phyloP scores from a whole-genome alignment of 2,113 vertebrate species.

The Tretioscincus oriximinensis region DNA sequence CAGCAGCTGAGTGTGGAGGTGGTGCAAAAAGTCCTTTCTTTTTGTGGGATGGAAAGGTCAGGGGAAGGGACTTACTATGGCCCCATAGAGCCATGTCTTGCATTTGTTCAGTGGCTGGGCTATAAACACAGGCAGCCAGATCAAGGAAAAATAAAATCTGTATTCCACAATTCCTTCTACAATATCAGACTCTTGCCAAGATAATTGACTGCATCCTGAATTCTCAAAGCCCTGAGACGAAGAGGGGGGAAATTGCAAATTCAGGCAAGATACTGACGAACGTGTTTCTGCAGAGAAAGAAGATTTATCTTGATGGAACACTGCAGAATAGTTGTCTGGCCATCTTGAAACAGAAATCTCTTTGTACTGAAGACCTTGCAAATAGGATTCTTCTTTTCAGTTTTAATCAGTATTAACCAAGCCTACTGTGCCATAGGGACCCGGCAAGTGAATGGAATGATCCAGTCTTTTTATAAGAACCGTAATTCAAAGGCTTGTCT shows the following conservation, averaged over 20 bases:
- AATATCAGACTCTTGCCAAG: slow-evolving; percentile 24
- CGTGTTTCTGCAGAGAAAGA: slow-evolving; percentile 43
- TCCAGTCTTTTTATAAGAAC: neutral
- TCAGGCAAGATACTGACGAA: slow-evolving; percentile 25
- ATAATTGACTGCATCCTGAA: slow-evolving; percentile 35
- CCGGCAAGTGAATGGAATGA: slow-evolving; percentile 10
- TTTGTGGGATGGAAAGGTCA: neutral
- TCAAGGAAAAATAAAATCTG: fast-evolving
- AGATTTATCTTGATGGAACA: slow-evolving; percentile 40
- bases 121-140: fast-evolving
- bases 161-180: slow-evolving; percentile 11
- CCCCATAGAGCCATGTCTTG: fast-evolving
- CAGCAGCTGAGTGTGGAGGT: neutral
- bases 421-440: slow-evolving; percentile 9
- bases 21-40: neutral
- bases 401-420: fast-evolving
- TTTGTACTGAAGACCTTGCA: slow-evolving; percentile 18
- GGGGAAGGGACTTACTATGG: neutral
- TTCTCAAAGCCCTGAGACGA: slow-evolving; percentile 42
- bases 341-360: neutral
- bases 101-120: fast-evolving
- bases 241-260: slow-evolving; percentile 50
- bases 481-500: neutral
- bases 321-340: slow-evolving; percentile 34
- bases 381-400: neutral